These are phyloP conservation scores for Riparia riparia DNA, from an alignment of 2,113 vertebrate species.

Conservation along the genomic window DNA sequence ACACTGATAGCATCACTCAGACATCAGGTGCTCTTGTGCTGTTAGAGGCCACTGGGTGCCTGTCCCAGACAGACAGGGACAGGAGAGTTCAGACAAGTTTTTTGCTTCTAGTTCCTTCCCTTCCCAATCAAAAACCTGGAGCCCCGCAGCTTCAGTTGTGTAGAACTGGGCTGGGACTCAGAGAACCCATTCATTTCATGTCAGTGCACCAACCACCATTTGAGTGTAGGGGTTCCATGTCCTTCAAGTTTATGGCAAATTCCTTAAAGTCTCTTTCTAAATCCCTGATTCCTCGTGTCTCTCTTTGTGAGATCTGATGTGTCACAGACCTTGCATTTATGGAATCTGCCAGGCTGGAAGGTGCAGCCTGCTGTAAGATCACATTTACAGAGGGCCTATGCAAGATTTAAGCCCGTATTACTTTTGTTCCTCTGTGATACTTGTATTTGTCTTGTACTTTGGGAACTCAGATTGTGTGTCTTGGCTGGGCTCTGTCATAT, in stretches of 20 bases:
- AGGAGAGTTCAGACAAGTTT: background rate
- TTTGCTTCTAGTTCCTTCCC: background rate
- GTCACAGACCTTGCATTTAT: background rate
- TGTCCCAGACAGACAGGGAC: background rate
- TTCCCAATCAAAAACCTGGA: background rate
- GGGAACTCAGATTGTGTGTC: constrained; percentile 43
- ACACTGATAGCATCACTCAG: background rate
- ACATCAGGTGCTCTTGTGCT: background rate
- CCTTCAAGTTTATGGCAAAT: background rate
- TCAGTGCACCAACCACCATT: fast-evolving
- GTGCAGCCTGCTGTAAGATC: background rate
- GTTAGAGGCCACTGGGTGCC: background rate
- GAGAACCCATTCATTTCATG: background rate
- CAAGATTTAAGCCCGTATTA: background rate
- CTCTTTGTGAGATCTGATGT: background rate
- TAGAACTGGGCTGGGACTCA: background rate
- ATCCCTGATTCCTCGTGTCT: background rate
- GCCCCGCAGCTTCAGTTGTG: background rate
- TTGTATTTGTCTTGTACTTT: constrained; percentile 41
- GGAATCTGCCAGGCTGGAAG: background rate
- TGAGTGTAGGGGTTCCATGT: background rate
- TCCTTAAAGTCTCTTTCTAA: background rate
- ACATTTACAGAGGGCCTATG: background rate
- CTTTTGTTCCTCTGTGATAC: constrained; percentile 25
- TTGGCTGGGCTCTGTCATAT: constrained; percentile 18